Conservation (phyloP, 2,113 vertebrate genomes). For the Pterocles gutturalis region DNA sequence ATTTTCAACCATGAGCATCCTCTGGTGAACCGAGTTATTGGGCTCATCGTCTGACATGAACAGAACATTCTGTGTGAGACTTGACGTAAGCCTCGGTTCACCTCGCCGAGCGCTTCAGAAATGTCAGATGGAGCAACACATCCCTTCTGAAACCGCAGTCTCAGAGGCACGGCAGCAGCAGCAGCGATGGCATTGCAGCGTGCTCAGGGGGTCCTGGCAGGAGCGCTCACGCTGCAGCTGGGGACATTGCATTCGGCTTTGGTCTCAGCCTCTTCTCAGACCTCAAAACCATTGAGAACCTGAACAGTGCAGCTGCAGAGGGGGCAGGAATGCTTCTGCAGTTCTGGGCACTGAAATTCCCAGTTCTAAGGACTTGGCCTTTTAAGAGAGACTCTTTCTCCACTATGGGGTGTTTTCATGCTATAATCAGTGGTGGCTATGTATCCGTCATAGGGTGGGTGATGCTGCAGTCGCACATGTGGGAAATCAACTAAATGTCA, state of each 20-base stretch:
- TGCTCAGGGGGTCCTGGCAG: background rate
- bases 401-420: background rate
- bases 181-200: fast-evolving
- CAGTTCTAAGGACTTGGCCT: background rate
- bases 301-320: background rate
- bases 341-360: background rate
- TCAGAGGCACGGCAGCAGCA: background rate
- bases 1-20: background rate
- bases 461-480: background rate
- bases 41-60: background rate
- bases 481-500: background rate
- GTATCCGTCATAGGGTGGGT: background rate
- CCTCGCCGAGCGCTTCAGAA: background rate
- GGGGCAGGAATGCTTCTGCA: background rate
- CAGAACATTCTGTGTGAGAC: background rate
- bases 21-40: background rate
- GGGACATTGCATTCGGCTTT: fast-evolving
- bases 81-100: background rate
- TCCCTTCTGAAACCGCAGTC: background rate
- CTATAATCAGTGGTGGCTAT: background rate
- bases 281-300: background rate
- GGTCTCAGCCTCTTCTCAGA: background rate
- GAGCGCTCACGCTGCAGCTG: fast-evolving
- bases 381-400: background rate
- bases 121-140: background rate